Evolutionary conservation across 2,797 vertebrate species (phyloP).

Genomic region (Pteropus rufus): DNA sequence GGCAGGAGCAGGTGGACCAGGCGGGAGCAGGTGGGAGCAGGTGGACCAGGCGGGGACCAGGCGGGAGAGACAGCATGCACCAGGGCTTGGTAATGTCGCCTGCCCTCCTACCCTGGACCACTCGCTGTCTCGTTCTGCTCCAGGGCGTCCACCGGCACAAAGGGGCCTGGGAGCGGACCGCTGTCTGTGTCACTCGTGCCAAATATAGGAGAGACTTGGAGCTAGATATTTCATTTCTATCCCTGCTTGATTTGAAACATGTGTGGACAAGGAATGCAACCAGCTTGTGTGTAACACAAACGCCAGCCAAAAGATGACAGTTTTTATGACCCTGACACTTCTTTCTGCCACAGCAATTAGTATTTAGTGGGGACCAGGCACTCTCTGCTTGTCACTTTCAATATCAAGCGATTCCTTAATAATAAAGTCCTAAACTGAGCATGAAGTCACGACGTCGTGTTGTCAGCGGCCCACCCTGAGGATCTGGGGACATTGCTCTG

Average conservation of each 20-base stretch:
- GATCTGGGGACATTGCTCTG: background rate
- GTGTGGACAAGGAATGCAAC: background rate
- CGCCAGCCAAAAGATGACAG: background rate
- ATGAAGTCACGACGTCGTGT: background rate
- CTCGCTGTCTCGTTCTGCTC: fast-evolving
- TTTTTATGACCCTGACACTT: slow-evolving; percentile 17
- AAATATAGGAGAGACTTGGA: background rate
- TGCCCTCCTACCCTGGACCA: fast-evolving
- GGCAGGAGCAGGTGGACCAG: too few relatives aligned
- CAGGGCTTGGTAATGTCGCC: fast-evolving
- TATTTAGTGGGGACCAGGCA: background rate
- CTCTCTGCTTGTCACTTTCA: slow-evolving; percentile 52
- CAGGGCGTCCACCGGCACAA: fast-evolving
- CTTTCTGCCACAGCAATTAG: slow-evolving; percentile 33
- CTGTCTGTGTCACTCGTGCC: background rate
- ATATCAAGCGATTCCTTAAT: background rate
- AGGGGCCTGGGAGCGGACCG: background rate
- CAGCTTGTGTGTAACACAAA: background rate
- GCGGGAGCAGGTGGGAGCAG: too few relatives aligned
- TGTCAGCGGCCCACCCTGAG: background rate
- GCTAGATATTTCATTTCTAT: background rate
- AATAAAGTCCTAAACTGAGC: background rate
- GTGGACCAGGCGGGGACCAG: background rate
- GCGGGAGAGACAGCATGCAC: fast-evolving
- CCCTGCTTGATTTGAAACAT: slow-evolving; percentile 50